A percentile compares a stretch with the other conserved stretches of the same genome.
Evolutionary conservation across 2,888 invertebrate species (phyloP).

Genomic region (Pardosa pseudoannulata): DNA sequence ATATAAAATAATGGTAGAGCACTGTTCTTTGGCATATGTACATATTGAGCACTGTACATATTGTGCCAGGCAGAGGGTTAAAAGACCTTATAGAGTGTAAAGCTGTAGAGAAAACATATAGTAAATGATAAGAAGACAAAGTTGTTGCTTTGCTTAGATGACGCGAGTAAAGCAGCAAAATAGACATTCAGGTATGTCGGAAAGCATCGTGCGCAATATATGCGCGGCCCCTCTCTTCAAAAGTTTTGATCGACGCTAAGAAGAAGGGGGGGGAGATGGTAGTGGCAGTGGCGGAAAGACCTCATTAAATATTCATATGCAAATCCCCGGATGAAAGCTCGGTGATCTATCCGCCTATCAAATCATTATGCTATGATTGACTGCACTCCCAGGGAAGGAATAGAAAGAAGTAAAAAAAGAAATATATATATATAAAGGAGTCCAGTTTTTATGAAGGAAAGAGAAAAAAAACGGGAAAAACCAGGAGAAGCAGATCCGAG

Average conservation of each 20-base stretch:
- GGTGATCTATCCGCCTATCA: constrained; percentile 60
- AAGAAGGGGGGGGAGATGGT: background rate
- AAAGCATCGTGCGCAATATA: constrained; percentile 11
- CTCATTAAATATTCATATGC: constrained; percentile 71
- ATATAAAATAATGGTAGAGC: no score
- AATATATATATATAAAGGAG: constrained; percentile 18
- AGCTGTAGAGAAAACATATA: no score
- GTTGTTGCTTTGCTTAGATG: no score
- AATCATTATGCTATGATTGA: constrained; percentile 58
- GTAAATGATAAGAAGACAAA: no score
- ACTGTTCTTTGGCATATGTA: no score
- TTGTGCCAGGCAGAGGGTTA: no score
- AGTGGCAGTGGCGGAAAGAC: background rate
- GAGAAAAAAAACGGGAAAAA: background rate
- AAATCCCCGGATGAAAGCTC: constrained; percentile 65
- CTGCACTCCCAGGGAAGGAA: constrained; percentile 11
- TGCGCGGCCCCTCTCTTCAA: constrained; percentile 13
- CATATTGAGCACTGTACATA: no score
- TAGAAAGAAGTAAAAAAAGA: constrained; percentile 5
- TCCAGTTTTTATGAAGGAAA: constrained; percentile 1
- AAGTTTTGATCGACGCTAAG: constrained; percentile 31
- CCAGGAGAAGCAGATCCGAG: constrained; percentile 19
- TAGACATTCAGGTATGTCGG: no score
- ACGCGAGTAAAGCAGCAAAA: no score
- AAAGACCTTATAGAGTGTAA: no score